A percentile compares a stretch with the other conserved stretches of the same genome.
phyloP scores from a whole-genome alignment of 30 jellyfish, hydroid and myxozoan genomes.

The Hydractinia echinata region DNA sequence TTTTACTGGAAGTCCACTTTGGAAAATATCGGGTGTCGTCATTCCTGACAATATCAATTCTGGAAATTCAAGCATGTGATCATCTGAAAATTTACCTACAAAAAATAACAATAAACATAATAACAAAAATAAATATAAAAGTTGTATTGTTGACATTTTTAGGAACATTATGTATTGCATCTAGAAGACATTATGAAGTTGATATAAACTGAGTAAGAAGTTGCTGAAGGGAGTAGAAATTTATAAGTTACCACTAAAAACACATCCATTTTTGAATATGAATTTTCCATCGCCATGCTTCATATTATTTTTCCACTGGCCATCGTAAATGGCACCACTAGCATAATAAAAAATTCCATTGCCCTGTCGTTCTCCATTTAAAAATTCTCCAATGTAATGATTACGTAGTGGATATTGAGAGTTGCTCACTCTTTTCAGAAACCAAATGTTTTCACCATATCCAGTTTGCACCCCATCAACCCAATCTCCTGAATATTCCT shows the following conservation, averaged over 20 bases:
- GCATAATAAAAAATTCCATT: slow-evolving; percentile 58
- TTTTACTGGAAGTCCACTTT: slow-evolving; percentile 64
- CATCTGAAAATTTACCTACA: slow-evolving; percentile 74
- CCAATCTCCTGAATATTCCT: slow-evolving; percentile 88
- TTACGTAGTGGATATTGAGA: slow-evolving; percentile 93
- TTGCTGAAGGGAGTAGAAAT: too few relatives aligned
- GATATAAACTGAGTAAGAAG: too few relatives aligned
- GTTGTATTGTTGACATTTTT: too few relatives aligned
- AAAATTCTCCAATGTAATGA: slow-evolving; percentile 71
- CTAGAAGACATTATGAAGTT: too few relatives aligned
- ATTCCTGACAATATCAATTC: slow-evolving; percentile 70
- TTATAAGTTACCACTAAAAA: slow-evolving; percentile 54
- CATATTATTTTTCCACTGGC: slow-evolving; percentile 65
- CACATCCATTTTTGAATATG: slow-evolving; percentile 82
- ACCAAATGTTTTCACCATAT: slow-evolving; percentile 72
- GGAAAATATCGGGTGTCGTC: slow-evolving; percentile 89
- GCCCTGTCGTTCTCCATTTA: slow-evolving; percentile 78
- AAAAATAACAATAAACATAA: slow-evolving; percentile 7
- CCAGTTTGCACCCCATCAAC: slow-evolving; percentile 69
- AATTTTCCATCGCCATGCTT: slow-evolving; percentile 88
- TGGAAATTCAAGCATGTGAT: slow-evolving; percentile 73
- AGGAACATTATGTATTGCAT: too few relatives aligned
- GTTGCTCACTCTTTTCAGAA: slow-evolving; percentile 47
- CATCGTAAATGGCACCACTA: slow-evolving; percentile 80
- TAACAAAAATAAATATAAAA: too few relatives aligned